phyloP scores from a whole-genome alignment of 2,113 vertebrate species.

The Noctilio leporinus region DNA sequence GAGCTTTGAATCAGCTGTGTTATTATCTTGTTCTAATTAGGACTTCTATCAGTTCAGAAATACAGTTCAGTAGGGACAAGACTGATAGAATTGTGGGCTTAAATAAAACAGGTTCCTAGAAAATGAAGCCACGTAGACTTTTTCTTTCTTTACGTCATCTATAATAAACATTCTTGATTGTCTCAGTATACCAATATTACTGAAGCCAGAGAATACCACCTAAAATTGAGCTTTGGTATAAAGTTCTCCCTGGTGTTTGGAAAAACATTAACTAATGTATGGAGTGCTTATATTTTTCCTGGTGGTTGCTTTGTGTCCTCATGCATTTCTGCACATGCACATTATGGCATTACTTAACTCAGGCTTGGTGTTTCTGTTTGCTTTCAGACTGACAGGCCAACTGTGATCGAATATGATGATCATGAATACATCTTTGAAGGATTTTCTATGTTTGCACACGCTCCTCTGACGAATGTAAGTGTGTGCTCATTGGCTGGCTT shows the following conservation, averaged over 20 bases:
- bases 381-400: constrained; percentile 94
- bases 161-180: neutral
- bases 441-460: constrained; percentile 97
- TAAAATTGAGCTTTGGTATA: neutral
- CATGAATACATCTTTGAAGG: constrained; percentile 99
- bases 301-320: neutral
- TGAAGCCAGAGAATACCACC: neutral
- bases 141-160: neutral
- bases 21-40: neutral
- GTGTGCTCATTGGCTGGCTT: neutral
- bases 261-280: neutral
- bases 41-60: neutral
- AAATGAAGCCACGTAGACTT: neutral
- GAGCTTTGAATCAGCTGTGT: neutral
- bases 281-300: neutral
- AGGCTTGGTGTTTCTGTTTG: constrained; percentile 38
- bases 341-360: neutral
- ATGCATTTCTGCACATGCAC: neutral
- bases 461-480: constrained; percentile 92
- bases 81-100: neutral
- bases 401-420: constrained; percentile 98
- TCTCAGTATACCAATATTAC: neutral
- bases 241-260: neutral
- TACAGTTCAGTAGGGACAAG: neutral
- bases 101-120: neutral